These are phyloP conservation scores for Athene cunicularia DNA, from an alignment of 2,113 vertebrate species.

Conservation along the genomic window DNA sequence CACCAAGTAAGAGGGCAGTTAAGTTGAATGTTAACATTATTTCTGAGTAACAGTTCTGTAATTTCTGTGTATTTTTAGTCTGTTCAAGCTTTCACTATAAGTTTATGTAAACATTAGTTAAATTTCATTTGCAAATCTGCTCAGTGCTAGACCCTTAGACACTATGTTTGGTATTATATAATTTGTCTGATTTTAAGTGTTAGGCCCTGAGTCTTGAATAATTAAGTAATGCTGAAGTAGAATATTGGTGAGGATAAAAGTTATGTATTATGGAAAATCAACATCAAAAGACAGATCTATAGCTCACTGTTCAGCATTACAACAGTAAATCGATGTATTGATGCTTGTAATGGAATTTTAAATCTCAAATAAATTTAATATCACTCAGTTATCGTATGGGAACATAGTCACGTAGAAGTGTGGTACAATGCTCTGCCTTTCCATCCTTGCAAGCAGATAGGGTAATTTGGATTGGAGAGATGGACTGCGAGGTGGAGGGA, in stretches of 20 bases:
- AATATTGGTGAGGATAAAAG: neutral
- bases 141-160: neutral
- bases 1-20: neutral
- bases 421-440: neutral
- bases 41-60: neutral
- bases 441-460: neutral
- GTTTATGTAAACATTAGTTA: neutral
- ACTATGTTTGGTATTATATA: neutral
- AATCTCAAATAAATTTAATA: neutral
- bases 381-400: neutral
- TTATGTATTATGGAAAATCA: neutral
- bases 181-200: neutral
- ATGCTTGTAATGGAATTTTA: neutral
- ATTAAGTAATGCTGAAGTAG: neutral
- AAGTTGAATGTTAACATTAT: neutral
- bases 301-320: neutral
- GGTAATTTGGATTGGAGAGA: neutral
- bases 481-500: neutral
- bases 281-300: neutral
- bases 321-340: neutral
- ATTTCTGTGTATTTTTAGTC: neutral
- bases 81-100: neutral
- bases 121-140: neutral
- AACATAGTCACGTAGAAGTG: accelerated
- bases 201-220: neutral